These are phyloP conservation scores for Dicranocentrus wangi DNA, from an alignment of 2,888 invertebrate species.

Conservation along the genomic window DNA sequence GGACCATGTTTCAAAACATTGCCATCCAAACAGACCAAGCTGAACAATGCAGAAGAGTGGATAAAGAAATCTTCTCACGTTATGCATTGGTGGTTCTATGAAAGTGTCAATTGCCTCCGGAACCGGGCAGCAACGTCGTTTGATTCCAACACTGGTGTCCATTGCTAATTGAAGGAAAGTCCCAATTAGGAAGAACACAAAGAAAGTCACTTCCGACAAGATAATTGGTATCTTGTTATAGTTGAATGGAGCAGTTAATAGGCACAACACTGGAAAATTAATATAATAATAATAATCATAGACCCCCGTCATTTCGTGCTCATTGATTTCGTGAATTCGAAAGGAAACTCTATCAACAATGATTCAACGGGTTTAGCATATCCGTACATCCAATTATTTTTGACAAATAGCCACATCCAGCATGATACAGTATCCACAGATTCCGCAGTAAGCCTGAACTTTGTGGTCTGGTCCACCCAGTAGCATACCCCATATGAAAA, in stretches of 20 bases:
- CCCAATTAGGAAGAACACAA: background rate
- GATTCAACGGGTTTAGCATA: background rate
- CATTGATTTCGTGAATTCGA: no score
- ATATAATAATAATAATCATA: background rate
- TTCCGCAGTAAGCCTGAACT: background rate
- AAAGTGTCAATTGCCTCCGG: conserved; percentile 37
- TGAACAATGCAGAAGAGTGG: background rate
- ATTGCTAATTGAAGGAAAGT: background rate
- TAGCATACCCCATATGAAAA: background rate
- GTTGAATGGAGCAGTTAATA: background rate
- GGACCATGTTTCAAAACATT: background rate
- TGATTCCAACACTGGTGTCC: conserved; percentile 4
- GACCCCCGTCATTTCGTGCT: no score
- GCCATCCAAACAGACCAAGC: background rate
- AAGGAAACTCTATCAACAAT: background rate
- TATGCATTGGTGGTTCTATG: conserved; percentile 22
- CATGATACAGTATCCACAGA: background rate
- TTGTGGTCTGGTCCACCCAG: conserved; percentile 10
- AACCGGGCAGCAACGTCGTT: background rate
- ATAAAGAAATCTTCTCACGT: background rate
- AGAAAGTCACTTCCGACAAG: conserved; percentile 5
- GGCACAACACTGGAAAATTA: conserved; percentile 3
- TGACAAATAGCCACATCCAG: background rate
- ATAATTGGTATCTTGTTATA: background rate
- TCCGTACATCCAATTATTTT: conserved; percentile 33